phyloP scores from a whole-genome alignment of 1,140 invertebrate genomes.

The Chrysoperla carnea region DNA sequence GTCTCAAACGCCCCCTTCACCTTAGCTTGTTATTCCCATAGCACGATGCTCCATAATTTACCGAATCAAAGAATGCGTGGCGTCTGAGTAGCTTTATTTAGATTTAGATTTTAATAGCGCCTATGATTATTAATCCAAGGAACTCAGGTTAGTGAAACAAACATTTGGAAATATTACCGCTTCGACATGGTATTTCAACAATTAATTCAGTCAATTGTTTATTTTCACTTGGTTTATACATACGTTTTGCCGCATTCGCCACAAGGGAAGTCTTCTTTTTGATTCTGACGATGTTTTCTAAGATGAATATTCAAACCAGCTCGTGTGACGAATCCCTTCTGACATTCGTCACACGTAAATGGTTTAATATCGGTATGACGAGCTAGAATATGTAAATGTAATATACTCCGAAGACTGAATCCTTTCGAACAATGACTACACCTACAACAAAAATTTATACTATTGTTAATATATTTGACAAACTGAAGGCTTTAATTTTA shows the following conservation, averaged over 20 bases:
- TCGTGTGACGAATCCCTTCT: conserved; percentile 19
- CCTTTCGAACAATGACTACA: conserved; percentile 19
- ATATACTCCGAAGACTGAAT: conserved; percentile 17
- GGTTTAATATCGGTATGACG: conserved; percentile 22
- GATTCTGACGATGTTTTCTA: conserved; percentile 20
- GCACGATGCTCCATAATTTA: too few species aligned
- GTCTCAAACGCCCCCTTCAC: too few species aligned
- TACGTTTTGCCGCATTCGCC: conserved; percentile 32
- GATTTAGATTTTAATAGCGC: too few species aligned
- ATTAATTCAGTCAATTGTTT: too few species aligned
- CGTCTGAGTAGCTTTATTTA: too few species aligned
- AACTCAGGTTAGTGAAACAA: too few species aligned
- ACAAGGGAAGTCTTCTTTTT: conserved; percentile 24
- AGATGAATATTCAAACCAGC: conserved; percentile 19
- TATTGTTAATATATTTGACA: conserved; percentile 4
- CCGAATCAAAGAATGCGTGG: too few species aligned
- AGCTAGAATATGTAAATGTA: conserved; percentile 17
- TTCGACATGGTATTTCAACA: too few species aligned
- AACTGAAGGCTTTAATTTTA: conserved; percentile 5
- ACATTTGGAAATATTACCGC: too few species aligned
- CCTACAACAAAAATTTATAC: conserved; percentile 15
- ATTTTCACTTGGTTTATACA: too few species aligned
- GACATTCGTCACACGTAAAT: conserved; percentile 20
- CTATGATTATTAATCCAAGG: too few species aligned
- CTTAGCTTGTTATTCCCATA: too few species aligned